A percentile compares a stretch with the other conserved stretches of the same genome.
These are phyloP conservation scores for Leptinotarsa defecta DNA, from an alignment of 1,140 invertebrate genomes.

Conservation along the genomic window DNA sequence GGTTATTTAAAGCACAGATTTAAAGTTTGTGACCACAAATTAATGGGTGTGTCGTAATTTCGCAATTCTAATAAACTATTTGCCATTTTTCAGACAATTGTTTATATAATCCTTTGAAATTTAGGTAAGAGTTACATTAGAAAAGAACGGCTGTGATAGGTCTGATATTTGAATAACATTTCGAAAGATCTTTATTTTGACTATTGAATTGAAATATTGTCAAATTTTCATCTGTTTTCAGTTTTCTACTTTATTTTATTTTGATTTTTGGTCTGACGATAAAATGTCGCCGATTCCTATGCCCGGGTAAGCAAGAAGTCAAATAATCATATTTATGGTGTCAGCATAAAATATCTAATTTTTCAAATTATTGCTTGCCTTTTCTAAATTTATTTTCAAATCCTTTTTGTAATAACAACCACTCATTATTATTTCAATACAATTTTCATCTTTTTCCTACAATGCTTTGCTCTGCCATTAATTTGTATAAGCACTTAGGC, in stretches of 20 bases:
- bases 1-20: neutral
- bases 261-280: slow-evolving; percentile 19
- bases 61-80: neutral
- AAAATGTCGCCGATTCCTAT: slow-evolving; percentile 55
- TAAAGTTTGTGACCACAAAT: slow-evolving; percentile 16
- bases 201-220: neutral
- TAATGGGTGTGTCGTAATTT: slow-evolving; percentile 24
- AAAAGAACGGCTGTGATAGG: no score
- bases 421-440: no score
- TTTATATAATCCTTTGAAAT: neutral
- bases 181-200: no score
- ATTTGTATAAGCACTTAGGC: no score
- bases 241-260: slow-evolving; percentile 26
- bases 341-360: no score
- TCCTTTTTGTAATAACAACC: no score
- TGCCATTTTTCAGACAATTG: slow-evolving; percentile 5
- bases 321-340: no score
- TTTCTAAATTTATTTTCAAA: no score
- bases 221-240: slow-evolving; percentile 31
- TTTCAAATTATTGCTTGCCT: no score
- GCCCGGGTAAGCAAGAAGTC: slow-evolving; percentile 51
- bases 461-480: no score
- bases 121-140: neutral
- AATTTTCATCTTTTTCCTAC: no score
- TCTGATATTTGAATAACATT: no score